A percentile compares a stretch with the other conserved stretches of the same genome.
Evolutionary conservation across 2,888 invertebrate species (phyloP).

Genomic region (Dolichopus griseipennis): DNA sequence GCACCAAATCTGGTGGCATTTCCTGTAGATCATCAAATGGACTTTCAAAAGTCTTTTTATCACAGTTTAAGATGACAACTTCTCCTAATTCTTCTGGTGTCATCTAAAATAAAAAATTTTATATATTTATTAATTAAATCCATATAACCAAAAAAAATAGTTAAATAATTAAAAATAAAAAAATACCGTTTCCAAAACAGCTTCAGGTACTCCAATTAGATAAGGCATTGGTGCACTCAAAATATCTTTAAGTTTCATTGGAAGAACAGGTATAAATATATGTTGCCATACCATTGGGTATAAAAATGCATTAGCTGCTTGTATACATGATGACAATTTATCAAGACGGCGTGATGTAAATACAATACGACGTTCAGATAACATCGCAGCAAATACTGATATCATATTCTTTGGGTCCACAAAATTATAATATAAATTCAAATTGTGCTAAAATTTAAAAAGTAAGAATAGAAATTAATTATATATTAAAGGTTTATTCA

Average conservation of each 20-base stretch:
- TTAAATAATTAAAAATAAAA: constrained; percentile 12
- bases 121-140: not conserved
- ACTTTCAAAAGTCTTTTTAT: constrained; percentile 74
- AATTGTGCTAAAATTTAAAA: constrained; percentile 65
- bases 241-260: constrained; percentile 80
- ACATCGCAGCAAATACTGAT: constrained; percentile 86
- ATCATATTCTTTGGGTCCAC: constrained; percentile 92
- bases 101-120: constrained; percentile 36
- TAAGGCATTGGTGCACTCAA: constrained; percentile 96
- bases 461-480: not conserved
- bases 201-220: constrained; percentile 86
- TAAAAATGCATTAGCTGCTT: constrained; percentile 87
- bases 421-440: constrained; percentile 97
- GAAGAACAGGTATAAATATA: constrained; percentile 92
- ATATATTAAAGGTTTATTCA: not conserved
- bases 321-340: constrained; percentile 83
- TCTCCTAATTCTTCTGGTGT: constrained; percentile 81
- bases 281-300: constrained; percentile 99
- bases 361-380: constrained; percentile 88
- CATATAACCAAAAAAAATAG: constrained; percentile 13
- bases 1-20: constrained; percentile 84
- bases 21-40: constrained; percentile 85
- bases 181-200: constrained; percentile 58
- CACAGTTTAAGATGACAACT: constrained; percentile 88
- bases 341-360: constrained; percentile 85